These are phyloP conservation scores for Cantharis lateralis DNA, from an alignment of 2,888 invertebrate species.

Conservation along the genomic window DNA sequence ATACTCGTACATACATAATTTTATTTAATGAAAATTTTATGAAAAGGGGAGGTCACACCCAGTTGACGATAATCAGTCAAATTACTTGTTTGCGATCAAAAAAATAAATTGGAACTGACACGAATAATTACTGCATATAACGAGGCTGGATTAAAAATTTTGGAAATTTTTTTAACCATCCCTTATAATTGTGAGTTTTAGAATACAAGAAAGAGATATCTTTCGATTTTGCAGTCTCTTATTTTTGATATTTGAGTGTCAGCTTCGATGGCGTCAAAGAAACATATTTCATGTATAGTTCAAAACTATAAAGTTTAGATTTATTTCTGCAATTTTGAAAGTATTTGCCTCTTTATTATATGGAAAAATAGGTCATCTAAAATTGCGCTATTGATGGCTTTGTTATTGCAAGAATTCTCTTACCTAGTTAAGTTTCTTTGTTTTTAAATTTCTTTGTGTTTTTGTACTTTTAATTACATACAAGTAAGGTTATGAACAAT, in stretches of 20 bases:
- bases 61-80: neutral
- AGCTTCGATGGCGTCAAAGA: neutral
- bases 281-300: neutral
- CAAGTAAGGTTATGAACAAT: neutral
- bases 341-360: neutral
- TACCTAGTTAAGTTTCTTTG: neutral
- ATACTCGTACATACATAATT: too few species aligned
- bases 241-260: neutral
- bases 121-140: neutral
- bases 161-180: neutral
- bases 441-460: neutral
- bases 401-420: neutral
- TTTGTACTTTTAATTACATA: neutral
- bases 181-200: neutral
- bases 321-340: neutral
- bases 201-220: neutral
- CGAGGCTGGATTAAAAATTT: too few species aligned
- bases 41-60: neutral
- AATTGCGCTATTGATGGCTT: neutral
- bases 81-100: neutral
- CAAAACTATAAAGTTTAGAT: neutral
- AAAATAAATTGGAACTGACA: neutral
- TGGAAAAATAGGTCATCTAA: neutral
- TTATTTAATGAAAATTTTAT: neutral
- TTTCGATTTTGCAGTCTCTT: neutral